Conservation (phyloP, 1,140 invertebrate species). For the Triops cancriformis region DNA sequence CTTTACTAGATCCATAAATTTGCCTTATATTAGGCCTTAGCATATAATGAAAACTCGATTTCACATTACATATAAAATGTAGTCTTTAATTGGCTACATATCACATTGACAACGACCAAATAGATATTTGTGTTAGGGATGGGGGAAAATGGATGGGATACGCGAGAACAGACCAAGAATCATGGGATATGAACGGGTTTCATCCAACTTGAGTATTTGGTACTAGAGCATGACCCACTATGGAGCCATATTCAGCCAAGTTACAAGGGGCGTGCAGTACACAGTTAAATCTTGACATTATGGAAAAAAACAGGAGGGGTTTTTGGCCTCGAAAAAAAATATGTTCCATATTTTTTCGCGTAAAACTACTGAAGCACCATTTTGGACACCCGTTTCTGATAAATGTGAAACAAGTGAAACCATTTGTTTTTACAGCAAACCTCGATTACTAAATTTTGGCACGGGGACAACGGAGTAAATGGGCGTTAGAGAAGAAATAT, state of each 20-base stretch:
- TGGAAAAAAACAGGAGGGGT: not conserved
- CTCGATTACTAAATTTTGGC: not conserved
- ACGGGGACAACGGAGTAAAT: not conserved
- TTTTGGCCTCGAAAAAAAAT: not conserved
- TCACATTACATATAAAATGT: conserved; percentile 14
- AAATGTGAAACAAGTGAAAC: not conserved
- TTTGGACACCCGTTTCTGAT: not conserved
- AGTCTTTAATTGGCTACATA: conserved; percentile 6
- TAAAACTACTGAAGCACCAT: not conserved
- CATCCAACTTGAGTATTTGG: not conserved
- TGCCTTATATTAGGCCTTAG: too few relatives aligned
- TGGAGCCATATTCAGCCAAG: not conserved
- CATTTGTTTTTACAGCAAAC: not conserved
- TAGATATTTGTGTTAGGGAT: not conserved
- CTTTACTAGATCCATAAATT: too few relatives aligned
- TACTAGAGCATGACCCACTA: conserved; percentile 2
- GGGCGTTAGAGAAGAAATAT: not conserved
- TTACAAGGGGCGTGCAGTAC: not conserved
- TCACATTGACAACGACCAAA: conserved; percentile 10
- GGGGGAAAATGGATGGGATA: not conserved
- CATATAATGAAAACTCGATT: not conserved
- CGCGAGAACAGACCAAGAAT: not conserved
- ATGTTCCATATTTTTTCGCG: not conserved
- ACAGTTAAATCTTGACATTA: not conserved
- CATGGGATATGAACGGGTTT: not conserved